These are phyloP conservation scores for Eptatretus burgeri DNA, from an alignment of 2,113 vertebrate species.

Conservation along the genomic window DNA sequence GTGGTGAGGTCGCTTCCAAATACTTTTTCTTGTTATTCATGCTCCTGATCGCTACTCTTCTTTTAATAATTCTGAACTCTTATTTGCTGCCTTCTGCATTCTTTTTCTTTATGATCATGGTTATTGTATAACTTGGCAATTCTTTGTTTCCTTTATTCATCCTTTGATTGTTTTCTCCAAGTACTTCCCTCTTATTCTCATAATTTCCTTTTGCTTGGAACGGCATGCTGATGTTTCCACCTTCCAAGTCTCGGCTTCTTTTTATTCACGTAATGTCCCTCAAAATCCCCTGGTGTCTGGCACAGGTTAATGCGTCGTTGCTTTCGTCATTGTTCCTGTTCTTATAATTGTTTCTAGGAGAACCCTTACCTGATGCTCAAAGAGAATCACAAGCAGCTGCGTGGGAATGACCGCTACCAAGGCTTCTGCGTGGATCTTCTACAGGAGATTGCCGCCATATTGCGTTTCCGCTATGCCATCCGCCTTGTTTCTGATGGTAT, in stretches of 20 bases:
- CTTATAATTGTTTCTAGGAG: slow-evolving; percentile 25
- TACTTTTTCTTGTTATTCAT: neutral
- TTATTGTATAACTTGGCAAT: neutral
- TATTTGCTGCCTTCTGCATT: too few relatives aligned
- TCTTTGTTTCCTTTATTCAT: neutral
- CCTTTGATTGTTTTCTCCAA: neutral
- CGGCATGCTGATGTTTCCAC: neutral
- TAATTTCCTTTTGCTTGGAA: neutral
- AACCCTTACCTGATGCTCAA: slow-evolving; percentile 58
- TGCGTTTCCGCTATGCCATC: slow-evolving; percentile 49
- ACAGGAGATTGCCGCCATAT: slow-evolving; percentile 33
- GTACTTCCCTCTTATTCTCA: neutral
- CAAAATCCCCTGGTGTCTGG: neutral
- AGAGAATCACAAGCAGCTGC: slow-evolving; percentile 43
- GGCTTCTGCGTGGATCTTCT: slow-evolving; percentile 82
- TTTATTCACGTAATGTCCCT: neutral
- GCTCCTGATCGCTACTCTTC: too few relatives aligned
- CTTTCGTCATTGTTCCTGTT: too few relatives aligned
- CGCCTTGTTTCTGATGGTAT: slow-evolving; percentile 52
- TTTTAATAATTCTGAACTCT: too few relatives aligned
- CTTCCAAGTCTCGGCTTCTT: neutral
- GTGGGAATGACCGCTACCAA: slow-evolving; percentile 50
- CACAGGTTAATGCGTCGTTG: neutral
- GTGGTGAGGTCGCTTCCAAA: slow-evolving; percentile 25
- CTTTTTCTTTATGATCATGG: neutral